Base-by-base conservation (phyloP, 2,888 invertebrate genomes). In the Tinea pellionella region DNA sequence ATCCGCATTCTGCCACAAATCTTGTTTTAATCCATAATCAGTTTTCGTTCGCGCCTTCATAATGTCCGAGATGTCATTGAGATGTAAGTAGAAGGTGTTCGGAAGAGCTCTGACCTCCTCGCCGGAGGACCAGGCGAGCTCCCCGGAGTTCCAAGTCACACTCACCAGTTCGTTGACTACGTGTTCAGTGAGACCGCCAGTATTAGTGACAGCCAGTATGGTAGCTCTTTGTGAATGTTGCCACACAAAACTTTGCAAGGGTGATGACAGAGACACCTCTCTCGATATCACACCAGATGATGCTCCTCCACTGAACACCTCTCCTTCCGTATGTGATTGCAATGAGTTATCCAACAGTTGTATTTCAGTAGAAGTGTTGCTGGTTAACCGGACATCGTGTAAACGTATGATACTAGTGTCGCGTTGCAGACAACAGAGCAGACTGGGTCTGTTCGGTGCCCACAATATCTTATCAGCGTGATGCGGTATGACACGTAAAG, bases 141-240 rank as follows among this genome's bases (percentile, higher is more conserved):
- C 63, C 60, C 91, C 89, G 12, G 94, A 90, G 9, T 94, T 94
- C 93, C 95, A 95, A 70, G 92, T 91, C 66, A 96, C 81, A 18
- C 95, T 93, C 68, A 95, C 94, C 67, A 96, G 89, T 80, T 96
- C 96, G 75, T 91, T 91, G 63, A 96, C 93, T 32, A 90, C 91
- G 70, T 93, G 92, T 80, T 96, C 95, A 47, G 89, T 89, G 42
- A 96, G 80, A 13, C 80, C 75, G 47, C 92, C 92, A 89, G 87
- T 82, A 0, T 87, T 70, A n/a, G 90, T 84, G 57, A 93, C 90
- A 0, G 92, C 91, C 59, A 96, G 80, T 64, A 96, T 83, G 32
- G 94, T 82, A 69, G 94, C 94, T 75, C 93, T 93, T 69, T 95
- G 92, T 3, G 88, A 88, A 1, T 94, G 93, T 81, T 98, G 97